phyloP scores from a whole-genome alignment of 2,888 invertebrate species.

The Clitarchus hookeri region DNA sequence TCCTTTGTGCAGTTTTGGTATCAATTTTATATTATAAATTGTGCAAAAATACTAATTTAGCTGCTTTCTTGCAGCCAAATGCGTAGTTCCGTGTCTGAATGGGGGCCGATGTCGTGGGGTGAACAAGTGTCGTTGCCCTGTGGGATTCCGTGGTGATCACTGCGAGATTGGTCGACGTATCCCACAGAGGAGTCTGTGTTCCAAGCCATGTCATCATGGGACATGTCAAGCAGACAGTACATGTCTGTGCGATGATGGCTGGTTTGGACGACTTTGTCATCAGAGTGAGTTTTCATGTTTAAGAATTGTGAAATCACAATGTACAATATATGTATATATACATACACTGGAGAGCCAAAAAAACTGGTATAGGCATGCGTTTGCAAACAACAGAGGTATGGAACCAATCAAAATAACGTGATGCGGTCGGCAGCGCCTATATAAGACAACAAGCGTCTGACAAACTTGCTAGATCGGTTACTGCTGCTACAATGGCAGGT shows the following conservation, averaged over 20 bases:
- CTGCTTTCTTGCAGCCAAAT: constrained; percentile 67
- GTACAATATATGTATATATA: no score
- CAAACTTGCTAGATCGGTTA: no score
- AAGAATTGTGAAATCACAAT: constrained; percentile 44
- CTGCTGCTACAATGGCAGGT: no score
- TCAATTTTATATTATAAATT: neutral
- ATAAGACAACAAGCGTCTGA: no score
- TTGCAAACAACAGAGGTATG: no score
- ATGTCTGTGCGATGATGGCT: constrained; percentile 81
- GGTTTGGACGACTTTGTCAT: constrained; percentile 81
- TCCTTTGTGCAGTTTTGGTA: neutral
- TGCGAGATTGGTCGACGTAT: constrained; percentile 83
- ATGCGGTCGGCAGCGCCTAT: no score
- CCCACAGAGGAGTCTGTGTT: constrained; percentile 69
- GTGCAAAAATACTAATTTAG: neutral
- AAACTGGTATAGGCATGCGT: no score
- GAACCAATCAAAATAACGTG: no score
- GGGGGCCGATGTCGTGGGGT: constrained; percentile 89
- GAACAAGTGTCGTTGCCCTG: constrained; percentile 86
- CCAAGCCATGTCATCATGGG: constrained; percentile 77
- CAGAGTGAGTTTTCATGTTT: constrained; percentile 61
- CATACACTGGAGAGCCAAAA: no score
- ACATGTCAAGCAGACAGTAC: constrained; percentile 69
- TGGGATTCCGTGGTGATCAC: constrained; percentile 84
- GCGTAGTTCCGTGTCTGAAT: constrained; percentile 88